Conservation (phyloP, 2,888 invertebrate genomes). For the Stenodera caucasica region DNA sequence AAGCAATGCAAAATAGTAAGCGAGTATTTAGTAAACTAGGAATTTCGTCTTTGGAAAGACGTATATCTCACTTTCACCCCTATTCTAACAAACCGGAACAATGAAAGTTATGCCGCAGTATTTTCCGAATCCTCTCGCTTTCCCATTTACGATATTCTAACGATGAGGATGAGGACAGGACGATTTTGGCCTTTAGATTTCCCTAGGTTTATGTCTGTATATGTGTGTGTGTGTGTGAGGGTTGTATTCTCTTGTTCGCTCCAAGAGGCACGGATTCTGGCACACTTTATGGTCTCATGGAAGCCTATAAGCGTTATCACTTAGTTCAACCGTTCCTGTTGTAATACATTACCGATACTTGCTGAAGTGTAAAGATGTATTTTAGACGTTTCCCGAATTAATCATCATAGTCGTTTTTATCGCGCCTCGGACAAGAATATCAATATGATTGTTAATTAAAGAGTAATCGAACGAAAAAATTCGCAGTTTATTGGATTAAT, state of each 20-base stretch:
- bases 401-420: constrained; percentile 39
- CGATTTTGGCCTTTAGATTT: constrained; percentile 39
- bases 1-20: constrained; percentile 30
- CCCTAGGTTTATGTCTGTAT: neutral
- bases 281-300: constrained; percentile 47
- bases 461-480: no score
- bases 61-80: constrained; percentile 51
- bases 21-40: constrained; percentile 41
- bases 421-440: constrained; percentile 18
- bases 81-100: constrained; percentile 41
- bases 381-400: constrained; percentile 48
- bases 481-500: no score
- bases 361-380: constrained; percentile 54
- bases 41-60: constrained; percentile 47
- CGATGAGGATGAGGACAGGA: neutral
- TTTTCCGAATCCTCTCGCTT: constrained; percentile 46
- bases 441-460: neutral
- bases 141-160: constrained; percentile 18
- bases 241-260: constrained; percentile 36
- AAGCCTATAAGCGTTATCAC: constrained; percentile 51
- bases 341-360: constrained; percentile 54
- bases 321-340: constrained; percentile 39
- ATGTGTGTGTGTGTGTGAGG: neutral
- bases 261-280: constrained; percentile 46
- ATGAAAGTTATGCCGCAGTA: constrained; percentile 52